A percentile compares a stretch with the other conserved stretches of the same genome.
These are phyloP conservation scores for Neomonachus schauinslandi DNA, from an alignment of 2,113 vertebrate genomes.

Conservation along the genomic window DNA sequence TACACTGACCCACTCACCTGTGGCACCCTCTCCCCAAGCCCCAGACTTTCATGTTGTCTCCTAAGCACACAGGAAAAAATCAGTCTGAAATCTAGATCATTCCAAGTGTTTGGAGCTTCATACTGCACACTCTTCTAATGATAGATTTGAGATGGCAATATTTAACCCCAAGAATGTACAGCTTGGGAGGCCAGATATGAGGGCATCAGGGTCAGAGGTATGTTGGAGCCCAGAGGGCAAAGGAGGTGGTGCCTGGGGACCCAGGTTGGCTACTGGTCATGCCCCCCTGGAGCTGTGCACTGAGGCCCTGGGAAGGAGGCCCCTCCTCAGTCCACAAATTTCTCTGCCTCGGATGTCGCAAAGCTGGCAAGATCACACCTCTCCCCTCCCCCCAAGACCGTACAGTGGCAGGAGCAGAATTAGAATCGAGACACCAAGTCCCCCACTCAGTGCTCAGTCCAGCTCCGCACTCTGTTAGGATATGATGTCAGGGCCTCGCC, in stretches of 20 bases:
- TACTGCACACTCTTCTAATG: fast-evolving
- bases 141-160: not conserved
- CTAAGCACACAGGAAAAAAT: not conserved
- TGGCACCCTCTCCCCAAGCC: not conserved
- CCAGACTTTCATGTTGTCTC: not conserved
- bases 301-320: not conserved
- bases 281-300: not conserved
- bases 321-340: not conserved
- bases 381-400: fast-evolving
- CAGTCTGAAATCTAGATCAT: not conserved
- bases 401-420: not conserved
- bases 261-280: not conserved
- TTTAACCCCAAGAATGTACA: not conserved
- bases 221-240: not conserved
- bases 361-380: not conserved
- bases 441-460: not conserved
- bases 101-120: not conserved
- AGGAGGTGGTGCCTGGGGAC: not conserved
- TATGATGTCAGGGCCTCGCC: not conserved
- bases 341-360: not conserved
- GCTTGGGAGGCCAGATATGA: not conserved
- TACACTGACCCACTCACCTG: not conserved
- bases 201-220: not conserved
- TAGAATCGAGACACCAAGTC: not conserved
- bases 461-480: not conserved